Evolutionary conservation across 1,140 invertebrate species (phyloP).

Genomic region (Trypoxylus dichotomus): DNA sequence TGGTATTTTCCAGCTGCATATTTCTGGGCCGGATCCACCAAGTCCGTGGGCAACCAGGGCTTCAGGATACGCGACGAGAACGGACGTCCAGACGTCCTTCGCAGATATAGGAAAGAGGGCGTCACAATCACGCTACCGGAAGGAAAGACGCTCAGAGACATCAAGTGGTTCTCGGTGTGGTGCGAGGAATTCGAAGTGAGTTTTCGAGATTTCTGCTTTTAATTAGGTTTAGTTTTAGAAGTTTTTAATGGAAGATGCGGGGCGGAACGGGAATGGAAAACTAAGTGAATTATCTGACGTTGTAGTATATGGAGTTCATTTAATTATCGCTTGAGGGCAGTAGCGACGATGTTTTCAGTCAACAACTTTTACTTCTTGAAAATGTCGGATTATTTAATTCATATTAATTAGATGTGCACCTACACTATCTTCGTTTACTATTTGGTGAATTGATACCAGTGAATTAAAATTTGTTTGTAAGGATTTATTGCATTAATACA

Average conservation of each 20-base stretch:
- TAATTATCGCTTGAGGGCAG: too few species aligned
- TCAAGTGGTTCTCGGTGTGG: conserved; percentile 88
- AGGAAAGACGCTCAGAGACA: conserved; percentile 77
- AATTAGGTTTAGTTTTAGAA: background rate
- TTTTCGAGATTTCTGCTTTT: background rate
- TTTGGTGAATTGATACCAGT: too few species aligned
- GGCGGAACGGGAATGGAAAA: background rate
- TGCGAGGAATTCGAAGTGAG: conserved; percentile 86
- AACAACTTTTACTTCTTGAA: too few species aligned
- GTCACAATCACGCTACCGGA: conserved; percentile 84
- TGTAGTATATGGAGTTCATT: too few species aligned
- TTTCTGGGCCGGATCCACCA: conserved; percentile 74
- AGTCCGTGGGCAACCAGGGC: conserved; percentile 67
- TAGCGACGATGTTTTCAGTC: too few species aligned
- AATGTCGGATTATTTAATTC: too few species aligned
- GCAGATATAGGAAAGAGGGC: conserved; percentile 75
- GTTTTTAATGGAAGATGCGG: background rate
- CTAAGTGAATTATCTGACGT: too few species aligned
- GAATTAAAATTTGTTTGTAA: too few species aligned
- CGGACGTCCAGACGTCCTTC: conserved; percentile 70
- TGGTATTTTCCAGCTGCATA: conserved; percentile 71
- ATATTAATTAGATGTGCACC: too few species aligned
- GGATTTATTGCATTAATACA: too few species aligned
- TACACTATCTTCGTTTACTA: too few species aligned
- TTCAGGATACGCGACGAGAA: conserved; percentile 78